Percentiles rank a stretch among this genome's conserved stretches.
Conservation (phyloP, 64 coral and sea anemone genomes). For the Porites australiensis region DNA sequence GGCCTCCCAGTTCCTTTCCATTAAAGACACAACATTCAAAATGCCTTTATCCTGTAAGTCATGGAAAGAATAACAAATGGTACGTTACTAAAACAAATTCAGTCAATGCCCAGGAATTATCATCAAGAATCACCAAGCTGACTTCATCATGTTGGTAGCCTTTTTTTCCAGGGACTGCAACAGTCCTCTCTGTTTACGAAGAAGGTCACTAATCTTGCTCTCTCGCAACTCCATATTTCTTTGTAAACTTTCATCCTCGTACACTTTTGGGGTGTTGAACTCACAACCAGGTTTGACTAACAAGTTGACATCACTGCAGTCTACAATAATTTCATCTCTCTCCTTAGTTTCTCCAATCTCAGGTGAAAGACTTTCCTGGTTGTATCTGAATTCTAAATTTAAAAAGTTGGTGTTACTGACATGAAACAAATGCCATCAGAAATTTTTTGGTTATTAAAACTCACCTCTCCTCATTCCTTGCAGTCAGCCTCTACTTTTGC, state of each 20-base stretch:
- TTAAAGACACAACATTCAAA: no score
- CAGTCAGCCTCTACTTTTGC: no score
- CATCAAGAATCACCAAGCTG: background rate
- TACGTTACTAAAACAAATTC: background rate
- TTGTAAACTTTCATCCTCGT: conserved; percentile 1
- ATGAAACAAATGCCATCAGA: no score
- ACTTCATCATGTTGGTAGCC: background rate
- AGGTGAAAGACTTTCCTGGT: background rate
- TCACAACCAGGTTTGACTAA: background rate
- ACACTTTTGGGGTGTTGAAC: background rate
- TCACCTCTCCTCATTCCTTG: no score
- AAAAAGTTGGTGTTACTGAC: background rate
- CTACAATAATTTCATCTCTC: background rate
- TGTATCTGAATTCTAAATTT: background rate
- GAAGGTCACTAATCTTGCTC: conserved; percentile 14
- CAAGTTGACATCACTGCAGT: background rate
- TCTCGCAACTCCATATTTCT: conserved; percentile 27
- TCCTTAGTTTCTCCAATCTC: background rate
- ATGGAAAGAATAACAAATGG: no score
- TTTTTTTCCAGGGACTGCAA: conserved; percentile 9
- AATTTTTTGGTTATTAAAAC: no score
- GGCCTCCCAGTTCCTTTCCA: no score
- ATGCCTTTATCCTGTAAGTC: no score
- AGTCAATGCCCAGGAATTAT: background rate
- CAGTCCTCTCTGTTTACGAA: conserved; percentile 25